phyloP scores from a whole-genome alignment of 2,113 vertebrate genomes.

The Mormyrus lacerda region DNA sequence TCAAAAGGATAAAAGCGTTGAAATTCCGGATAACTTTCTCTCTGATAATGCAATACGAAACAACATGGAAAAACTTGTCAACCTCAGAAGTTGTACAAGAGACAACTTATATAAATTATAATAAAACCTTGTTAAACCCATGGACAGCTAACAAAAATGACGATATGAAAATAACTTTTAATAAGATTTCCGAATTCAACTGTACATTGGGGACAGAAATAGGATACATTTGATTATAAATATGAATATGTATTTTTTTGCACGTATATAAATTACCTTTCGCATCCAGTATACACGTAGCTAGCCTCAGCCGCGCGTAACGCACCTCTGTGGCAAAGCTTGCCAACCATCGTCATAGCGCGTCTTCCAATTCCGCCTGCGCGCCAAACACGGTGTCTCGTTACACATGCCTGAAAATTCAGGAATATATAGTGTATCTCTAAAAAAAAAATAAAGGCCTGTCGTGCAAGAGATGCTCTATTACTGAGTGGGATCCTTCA shows the following conservation, averaged over 20 bases:
- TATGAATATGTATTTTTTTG: background rate
- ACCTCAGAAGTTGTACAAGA: background rate
- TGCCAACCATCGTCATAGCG: constrained; percentile 24
- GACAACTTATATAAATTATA: background rate
- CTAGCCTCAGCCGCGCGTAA: constrained; percentile 19
- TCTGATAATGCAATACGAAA: background rate
- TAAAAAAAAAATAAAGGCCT: background rate
- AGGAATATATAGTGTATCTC: background rate
- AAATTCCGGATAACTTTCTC: background rate
- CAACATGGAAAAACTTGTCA: background rate
- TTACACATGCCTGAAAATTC: constrained; percentile 30
- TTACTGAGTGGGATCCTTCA: background rate
- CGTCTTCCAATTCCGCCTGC: constrained; percentile 22
- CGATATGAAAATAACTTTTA: background rate
- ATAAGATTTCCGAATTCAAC: background rate
- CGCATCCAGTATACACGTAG: constrained; percentile 1
- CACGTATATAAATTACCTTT: constrained; percentile 2
- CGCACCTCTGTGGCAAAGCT: constrained; percentile 29
- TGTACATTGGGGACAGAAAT: background rate
- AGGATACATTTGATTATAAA: constrained; percentile 8
- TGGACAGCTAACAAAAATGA: background rate
- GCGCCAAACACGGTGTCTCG: constrained; percentile 9
- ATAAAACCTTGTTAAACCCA: background rate
- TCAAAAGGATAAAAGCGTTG: background rate
- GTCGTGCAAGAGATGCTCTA: background rate